phyloP scores from a whole-genome alignment of 2,888 invertebrate genomes.

The Melanostoma mellinum region DNA sequence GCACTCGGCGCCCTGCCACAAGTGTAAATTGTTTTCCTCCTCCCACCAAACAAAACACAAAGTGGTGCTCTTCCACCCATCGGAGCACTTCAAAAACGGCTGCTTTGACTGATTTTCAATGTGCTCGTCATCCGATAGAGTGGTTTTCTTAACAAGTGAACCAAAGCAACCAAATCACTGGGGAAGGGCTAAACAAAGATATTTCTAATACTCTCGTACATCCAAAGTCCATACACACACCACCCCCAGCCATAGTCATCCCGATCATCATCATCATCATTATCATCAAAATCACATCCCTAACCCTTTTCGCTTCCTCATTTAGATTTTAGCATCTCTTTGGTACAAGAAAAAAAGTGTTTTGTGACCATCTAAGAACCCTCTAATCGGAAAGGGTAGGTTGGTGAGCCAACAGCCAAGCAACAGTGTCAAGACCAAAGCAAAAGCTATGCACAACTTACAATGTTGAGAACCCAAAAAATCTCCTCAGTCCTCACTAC shows the following conservation, averaged over 20 bases:
- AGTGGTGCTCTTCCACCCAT: slow-evolving; percentile 49
- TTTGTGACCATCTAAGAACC: slow-evolving; percentile 56
- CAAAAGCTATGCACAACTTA: slow-evolving; percentile 20
- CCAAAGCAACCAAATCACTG: slow-evolving; percentile 55
- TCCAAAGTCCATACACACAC: background rate
- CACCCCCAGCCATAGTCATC: slow-evolving; percentile 14
- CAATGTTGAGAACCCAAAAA: slow-evolving; percentile 49
- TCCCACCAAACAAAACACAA: background rate
- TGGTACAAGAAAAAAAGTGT: slow-evolving; percentile 7
- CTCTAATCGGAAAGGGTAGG: background rate
- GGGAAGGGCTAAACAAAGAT: slow-evolving; percentile 65
- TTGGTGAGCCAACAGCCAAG: slow-evolving; percentile 9
- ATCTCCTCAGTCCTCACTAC: slow-evolving; percentile 55
- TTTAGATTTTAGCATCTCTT: slow-evolving; percentile 49
- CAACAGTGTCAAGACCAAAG: slow-evolving; percentile 25
- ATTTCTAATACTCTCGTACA: slow-evolving; percentile 50
- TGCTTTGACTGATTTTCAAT: slow-evolving; percentile 72
- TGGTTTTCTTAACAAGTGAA: slow-evolving; percentile 71
- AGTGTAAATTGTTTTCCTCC: slow-evolving; percentile 54
- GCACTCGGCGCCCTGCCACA: slow-evolving; percentile 9
- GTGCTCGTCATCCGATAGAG: slow-evolving; percentile 73
- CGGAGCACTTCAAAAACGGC: slow-evolving; percentile 66
- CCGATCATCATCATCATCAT: slow-evolving; percentile 26
- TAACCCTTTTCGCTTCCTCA: slow-evolving; percentile 61
- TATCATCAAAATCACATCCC: slow-evolving; percentile 49